Evolutionary conservation across 2,113 vertebrate genomes (phyloP), one percentile per base, ranked within the genome.

Genomic region (Shinisaurus crocodilurus): DNA sequence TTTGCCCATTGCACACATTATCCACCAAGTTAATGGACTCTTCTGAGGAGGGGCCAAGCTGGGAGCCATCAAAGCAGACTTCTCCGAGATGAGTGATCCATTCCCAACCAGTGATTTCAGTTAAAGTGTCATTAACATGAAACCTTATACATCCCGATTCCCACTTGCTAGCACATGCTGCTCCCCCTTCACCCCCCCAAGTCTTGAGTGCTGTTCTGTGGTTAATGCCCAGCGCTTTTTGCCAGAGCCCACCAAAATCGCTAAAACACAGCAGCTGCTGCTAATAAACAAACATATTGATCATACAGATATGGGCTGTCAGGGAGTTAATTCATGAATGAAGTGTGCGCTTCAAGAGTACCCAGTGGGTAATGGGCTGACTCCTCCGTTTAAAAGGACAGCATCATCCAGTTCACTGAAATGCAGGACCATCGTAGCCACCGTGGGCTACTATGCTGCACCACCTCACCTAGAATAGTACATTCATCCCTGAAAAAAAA

Each of bases 281-380:
- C 96, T 97, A 95, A 97, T 97, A 98, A 97, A 98, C 97, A 97
- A 97, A 97, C 97, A 97, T 97, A 98, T 98, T 98, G 98, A 98
- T 98, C 97, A 97, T 94, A 94, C 94, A 97, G 96, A 97, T 97
- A 98, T 96, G 96, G 96, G 96, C 96, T 97, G 97, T 97, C 97
- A 97, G 96, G 95, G 95, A 97, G 96, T 97, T 97, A 98, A 98
- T 98, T 97, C 97, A 97, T 97, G 97, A 97, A 97, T 96, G 97
- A 97, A 97, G 96, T 95, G 96, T 95, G 96, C 92, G 94, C 95
- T 97, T 94, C 95, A 95, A 95, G 96, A 94, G 96, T 0, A 81
- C 92, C 94, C 15, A 1, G 94, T 94, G 97, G 96, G 97, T 93
- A 87, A 91, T 0, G 27, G 76, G n/a, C n/a, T n/a, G n/a, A n/a